Evolutionary conservation across 1,140 invertebrate genomes (phyloP), one percentile per base, ranked within the genome.

Genomic region (Brachionus rubens): DNA sequence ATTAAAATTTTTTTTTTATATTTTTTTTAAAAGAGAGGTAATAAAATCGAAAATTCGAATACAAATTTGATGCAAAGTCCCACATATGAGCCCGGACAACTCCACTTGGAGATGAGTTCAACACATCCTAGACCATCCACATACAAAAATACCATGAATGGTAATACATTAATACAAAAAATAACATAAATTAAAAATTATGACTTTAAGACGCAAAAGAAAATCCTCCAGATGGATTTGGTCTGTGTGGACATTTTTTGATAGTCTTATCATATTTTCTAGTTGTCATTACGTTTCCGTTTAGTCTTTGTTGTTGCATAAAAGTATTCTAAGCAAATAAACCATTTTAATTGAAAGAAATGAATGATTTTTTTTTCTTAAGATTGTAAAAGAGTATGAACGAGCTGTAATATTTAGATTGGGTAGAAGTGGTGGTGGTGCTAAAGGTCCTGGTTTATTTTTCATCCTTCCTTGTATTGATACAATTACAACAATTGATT

Each of bases 391-490:
- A 67, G 75, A 78, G 36, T 78, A 78, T 16, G 77, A 78, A 46
- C n/a, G 77, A 68, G 75, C 77, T 24, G 77, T 78, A n/a, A 78
- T 78, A 24, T 77, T 76, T 56, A 21, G 77, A 50, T 21, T 78
- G 7, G 77, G 77, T 7, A 21, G 75, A 50, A 54, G 24, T 41
- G 12, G 40, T 12, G 75, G 75, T 33, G 54, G 75, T 36, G 75
- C 77, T 9, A 70, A 78, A 54, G 77, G 77, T 24, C 78, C 78
- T 14, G 78, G 78, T 21, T 26, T 79, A 26, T 72, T 78, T 62
- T 76, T 79, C 36, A 48, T 79, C 10, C 14, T 77, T 3, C 78
- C 78, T 12, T 78, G 67, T 28, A 46, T 75, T 16, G 77, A 78
- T 56, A 50, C 28, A 1, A 72, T 65, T n/a, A 30, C 28, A 21